Evolutionary conservation across 2,113 vertebrate species (phyloP).

Genomic region (Myotis davidii): DNA sequence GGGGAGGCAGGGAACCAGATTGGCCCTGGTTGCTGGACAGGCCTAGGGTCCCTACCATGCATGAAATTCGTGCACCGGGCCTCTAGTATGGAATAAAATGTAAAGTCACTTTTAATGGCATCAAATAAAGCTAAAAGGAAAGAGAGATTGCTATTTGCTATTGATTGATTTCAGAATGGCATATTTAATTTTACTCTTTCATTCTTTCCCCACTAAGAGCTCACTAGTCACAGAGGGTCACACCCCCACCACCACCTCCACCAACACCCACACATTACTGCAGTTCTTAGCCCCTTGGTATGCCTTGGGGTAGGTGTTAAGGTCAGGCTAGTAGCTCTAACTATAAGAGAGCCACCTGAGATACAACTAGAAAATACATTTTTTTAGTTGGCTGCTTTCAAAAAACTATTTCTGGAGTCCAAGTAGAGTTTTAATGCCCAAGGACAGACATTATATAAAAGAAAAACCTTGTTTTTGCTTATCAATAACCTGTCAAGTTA

Average conservation of each 20-base stretch:
- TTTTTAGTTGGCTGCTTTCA: background rate
- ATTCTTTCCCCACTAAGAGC: background rate
- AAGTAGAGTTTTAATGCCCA: background rate
- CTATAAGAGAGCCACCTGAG: background rate
- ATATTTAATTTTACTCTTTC: background rate
- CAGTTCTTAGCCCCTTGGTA: rapidly evolving
- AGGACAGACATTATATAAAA: background rate
- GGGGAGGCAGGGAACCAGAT: too few relatives aligned
- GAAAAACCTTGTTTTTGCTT: background rate
- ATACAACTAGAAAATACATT: background rate
- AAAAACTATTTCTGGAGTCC: background rate
- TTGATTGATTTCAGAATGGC: too few relatives aligned
- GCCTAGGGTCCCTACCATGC: too few relatives aligned
- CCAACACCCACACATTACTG: background rate
- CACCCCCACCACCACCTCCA: background rate
- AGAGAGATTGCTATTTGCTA: background rate
- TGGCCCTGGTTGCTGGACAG: too few relatives aligned
- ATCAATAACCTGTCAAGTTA: background rate
- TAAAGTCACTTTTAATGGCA: background rate
- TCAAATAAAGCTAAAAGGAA: background rate
- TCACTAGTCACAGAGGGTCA: background rate
- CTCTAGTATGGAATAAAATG: background rate
- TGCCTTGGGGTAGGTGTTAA: background rate
- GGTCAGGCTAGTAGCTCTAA: background rate
- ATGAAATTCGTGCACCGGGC: too few relatives aligned